Conservation (phyloP, 2,888 invertebrate genomes). For the Ochropleura plecta region DNA sequence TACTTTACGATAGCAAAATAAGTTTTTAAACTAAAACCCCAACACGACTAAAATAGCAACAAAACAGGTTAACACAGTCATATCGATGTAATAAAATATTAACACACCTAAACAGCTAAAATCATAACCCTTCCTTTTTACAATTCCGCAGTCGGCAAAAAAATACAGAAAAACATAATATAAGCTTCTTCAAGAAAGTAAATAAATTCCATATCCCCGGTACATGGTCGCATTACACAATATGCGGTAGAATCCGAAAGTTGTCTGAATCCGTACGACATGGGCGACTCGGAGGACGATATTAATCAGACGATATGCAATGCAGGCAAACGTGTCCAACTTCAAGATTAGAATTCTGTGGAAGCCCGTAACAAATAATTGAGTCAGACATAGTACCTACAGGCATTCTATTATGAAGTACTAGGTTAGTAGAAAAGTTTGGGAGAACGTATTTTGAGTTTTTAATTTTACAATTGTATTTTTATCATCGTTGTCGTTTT, state of each 20-base stretch:
- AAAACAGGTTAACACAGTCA: not conserved
- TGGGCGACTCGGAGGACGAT: constrained; percentile 74
- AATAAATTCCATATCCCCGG: constrained; percentile 35
- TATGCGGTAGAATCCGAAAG: constrained; percentile 75
- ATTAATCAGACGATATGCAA: constrained; percentile 87
- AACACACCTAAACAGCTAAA: not conserved
- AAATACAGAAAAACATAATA: not conserved
- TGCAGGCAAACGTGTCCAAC: constrained; percentile 81
- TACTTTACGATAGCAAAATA: not conserved
- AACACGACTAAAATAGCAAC: not conserved
- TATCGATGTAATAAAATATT: not conserved
- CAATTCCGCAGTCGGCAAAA: too few relatives aligned
- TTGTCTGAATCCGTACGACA: constrained; percentile 80
- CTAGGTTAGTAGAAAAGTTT: not conserved
- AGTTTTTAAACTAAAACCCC: not conserved
- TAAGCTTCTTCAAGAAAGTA: constrained; percentile 34
- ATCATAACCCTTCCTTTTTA: not conserved
- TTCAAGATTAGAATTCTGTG: constrained; percentile 74
- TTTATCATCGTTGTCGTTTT: not conserved
- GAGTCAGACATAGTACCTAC: constrained; percentile 73
- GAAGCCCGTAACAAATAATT: constrained; percentile 81
- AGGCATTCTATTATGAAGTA: constrained; percentile 5
- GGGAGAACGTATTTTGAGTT: not conserved
- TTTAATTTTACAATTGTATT: not conserved
- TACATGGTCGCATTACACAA: constrained; percentile 53